These are phyloP conservation scores for Cryptosula pallasiana DNA, from an alignment of 2,888 invertebrate species.

Conservation along the genomic window DNA sequence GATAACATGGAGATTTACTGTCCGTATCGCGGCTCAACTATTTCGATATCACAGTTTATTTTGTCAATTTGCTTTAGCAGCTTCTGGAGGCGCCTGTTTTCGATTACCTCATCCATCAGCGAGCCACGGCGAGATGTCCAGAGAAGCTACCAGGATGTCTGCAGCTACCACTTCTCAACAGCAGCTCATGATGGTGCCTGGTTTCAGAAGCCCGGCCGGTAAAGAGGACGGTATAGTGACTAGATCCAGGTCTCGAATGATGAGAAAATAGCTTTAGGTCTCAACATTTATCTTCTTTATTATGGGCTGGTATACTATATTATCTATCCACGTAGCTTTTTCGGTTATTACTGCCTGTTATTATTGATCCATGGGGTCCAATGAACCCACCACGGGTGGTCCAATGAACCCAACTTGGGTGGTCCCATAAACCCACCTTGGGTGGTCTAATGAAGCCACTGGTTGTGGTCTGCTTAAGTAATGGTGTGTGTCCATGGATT, in stretches of 20 bases:
- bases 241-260: neutral
- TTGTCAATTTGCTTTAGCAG: neutral
- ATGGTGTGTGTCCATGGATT: too few relatives aligned
- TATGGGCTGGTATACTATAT: neutral
- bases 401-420: too few relatives aligned
- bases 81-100: neutral
- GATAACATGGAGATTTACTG: too few relatives aligned
- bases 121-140: neutral
- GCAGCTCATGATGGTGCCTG: neutral
- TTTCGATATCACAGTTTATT: too few relatives aligned
- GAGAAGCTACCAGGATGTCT: neutral
- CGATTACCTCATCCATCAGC: conserved; percentile 2
- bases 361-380: neutral
- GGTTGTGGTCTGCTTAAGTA: too few relatives aligned
- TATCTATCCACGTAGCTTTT: neutral
- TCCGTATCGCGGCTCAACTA: too few relatives aligned
- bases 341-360: neutral
- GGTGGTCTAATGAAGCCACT: too few relatives aligned
- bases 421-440: too few relatives aligned
- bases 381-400: too few relatives aligned
- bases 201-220: neutral
- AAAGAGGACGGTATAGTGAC: conserved; percentile 2
- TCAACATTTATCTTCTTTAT: neutral
- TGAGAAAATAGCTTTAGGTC: neutral
- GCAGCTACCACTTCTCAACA: neutral